Percentiles rank a stretch among this genome's conserved stretches.
phyloP scores from a whole-genome alignment of 2,888 invertebrate species.

The Meiosimyza decipiens region DNA sequence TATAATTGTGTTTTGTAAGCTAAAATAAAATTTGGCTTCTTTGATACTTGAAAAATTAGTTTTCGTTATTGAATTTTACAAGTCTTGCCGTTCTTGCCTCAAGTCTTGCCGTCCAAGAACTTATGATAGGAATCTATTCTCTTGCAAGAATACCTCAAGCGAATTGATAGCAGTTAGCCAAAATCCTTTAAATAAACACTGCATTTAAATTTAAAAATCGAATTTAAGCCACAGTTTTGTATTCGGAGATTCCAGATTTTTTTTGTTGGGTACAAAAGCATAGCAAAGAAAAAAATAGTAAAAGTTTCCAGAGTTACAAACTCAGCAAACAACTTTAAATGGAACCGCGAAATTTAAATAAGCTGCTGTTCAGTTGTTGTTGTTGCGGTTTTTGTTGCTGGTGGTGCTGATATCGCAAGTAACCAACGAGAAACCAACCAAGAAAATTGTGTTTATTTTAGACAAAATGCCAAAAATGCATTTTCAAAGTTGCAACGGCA shows the following conservation, averaged over 20 bases:
- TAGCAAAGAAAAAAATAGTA: background rate
- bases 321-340: constrained; percentile 48
- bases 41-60: no score
- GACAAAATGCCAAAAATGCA: constrained; percentile 30
- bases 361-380: background rate
- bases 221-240: no score
- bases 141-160: no score
- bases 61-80: no score
- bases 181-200: background rate
- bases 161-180: no score
- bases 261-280: background rate
- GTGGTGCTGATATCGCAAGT: constrained; percentile 10
- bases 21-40: no score
- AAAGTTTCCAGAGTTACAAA: background rate
- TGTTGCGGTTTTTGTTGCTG: no score
- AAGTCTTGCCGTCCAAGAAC: no score
- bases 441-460: constrained; percentile 32
- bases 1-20: no score
- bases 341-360: constrained; percentile 47
- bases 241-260: no score
- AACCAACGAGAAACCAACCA: constrained; percentile 14
- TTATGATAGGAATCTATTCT: no score
- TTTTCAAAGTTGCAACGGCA: constrained; percentile 6
- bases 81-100: no score
- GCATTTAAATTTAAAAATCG: background rate